Conservation (phyloP, 2,797 vertebrate species). For the Botia almorhae region DNA sequence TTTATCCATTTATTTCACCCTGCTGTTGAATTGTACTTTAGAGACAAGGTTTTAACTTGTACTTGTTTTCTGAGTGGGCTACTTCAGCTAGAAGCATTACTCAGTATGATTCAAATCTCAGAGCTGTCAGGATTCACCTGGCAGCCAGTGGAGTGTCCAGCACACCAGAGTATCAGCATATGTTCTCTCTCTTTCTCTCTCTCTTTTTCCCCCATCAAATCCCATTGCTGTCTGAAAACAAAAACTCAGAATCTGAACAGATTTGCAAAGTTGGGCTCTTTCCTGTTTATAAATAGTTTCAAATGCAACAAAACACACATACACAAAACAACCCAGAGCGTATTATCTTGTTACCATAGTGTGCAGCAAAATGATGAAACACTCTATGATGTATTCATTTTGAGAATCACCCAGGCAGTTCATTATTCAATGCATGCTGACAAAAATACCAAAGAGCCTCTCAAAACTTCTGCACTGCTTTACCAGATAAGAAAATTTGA, state of each 20-base stretch:
- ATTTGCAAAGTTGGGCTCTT: slow-evolving; percentile 6
- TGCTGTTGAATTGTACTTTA: background rate
- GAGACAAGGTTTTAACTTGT: background rate
- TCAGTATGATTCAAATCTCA: background rate
- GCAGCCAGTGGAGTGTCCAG: background rate
- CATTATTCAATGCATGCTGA: slow-evolving; percentile 32
- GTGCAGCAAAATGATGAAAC: slow-evolving; percentile 23
- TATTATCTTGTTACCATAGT: slow-evolving; percentile 22
- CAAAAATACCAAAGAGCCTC: slow-evolving; percentile 28
- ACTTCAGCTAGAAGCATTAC: background rate
- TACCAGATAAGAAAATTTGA: background rate
- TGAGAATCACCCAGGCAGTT: slow-evolving; percentile 29
- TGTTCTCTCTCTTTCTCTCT: background rate
- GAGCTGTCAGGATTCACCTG: slow-evolving; percentile 1
- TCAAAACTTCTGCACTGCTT: background rate
- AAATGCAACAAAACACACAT: slow-evolving; percentile 8
- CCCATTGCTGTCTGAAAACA: background rate
- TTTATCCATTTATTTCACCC: background rate
- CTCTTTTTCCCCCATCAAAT: slow-evolving; percentile 4
- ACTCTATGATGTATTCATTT: slow-evolving; percentile 28
- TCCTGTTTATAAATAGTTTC: slow-evolving; percentile 23
- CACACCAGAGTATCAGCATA: background rate
- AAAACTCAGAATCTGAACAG: background rate
- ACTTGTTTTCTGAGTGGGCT: background rate
- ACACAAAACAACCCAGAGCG: background rate